phyloP scores from a whole-genome alignment of 1,140 invertebrate genomes.

The Bombus polaris region DNA sequence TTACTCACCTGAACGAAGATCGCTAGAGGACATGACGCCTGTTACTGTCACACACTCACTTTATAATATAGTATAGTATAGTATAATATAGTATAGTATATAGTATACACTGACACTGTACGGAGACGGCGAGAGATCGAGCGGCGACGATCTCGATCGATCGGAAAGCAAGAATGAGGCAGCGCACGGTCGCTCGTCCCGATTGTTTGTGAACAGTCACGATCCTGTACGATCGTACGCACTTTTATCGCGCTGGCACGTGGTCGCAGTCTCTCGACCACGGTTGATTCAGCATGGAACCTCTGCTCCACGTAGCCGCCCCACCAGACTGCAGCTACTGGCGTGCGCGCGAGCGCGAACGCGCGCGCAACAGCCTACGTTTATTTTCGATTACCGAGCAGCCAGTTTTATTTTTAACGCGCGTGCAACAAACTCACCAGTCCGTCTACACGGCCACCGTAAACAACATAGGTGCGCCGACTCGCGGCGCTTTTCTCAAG shows the following conservation, averaged over 20 bases:
- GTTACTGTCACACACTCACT: background rate
- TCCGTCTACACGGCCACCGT: background rate
- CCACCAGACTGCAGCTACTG: background rate
- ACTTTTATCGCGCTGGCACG: slow-evolving; percentile 50
- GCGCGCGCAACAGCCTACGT: background rate
- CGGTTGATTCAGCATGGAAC: slow-evolving; percentile 28
- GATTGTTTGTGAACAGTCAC: slow-evolving; percentile 44
- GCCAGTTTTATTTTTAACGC: slow-evolving; percentile 1
- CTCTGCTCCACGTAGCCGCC: background rate
- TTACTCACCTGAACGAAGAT: slow-evolving; percentile 51
- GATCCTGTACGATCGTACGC: slow-evolving; percentile 52
- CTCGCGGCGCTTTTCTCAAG: too few relatives aligned
- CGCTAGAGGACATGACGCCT: slow-evolving; percentile 39
- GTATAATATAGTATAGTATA: too few relatives aligned
- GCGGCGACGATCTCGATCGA: background rate
- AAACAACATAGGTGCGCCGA: background rate
- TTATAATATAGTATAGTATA: background rate
- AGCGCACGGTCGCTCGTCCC: slow-evolving; percentile 16
- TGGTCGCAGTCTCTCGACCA: slow-evolving; percentile 16
- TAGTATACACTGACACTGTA: background rate
- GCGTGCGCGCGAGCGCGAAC: background rate
- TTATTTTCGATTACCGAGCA: slow-evolving; percentile 19
- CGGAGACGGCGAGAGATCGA: background rate
- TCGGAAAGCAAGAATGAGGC: background rate
- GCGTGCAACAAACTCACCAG: slow-evolving; percentile 10